These are phyloP conservation scores for Agrochola lota DNA, from an alignment of 2,888 invertebrate species.

Conservation along the genomic window DNA sequence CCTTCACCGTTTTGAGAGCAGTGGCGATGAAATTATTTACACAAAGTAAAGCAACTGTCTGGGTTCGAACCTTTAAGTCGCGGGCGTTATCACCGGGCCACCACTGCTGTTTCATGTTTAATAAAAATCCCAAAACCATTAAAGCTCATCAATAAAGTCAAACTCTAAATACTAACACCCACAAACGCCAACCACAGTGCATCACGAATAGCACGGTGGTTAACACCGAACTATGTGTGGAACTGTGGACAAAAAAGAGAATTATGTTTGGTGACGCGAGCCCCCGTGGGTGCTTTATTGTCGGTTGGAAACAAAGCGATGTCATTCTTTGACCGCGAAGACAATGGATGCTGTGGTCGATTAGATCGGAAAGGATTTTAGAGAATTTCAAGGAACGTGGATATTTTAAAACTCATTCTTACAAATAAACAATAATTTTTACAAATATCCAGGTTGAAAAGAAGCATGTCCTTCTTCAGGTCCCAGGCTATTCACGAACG, in stretches of 20 bases:
- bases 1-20: too few species aligned
- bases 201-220: slow-evolving; percentile 38
- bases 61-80: too few species aligned
- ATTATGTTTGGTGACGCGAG: slow-evolving; percentile 82
- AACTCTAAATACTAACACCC: background rate
- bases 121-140: background rate
- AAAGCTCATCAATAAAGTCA: slow-evolving; percentile 5
- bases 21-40: too few species aligned
- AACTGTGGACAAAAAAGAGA: slow-evolving; percentile 70
- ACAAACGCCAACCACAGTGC: slow-evolving; percentile 30
- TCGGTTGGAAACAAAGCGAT: slow-evolving; percentile 77
- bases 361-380: slow-evolving; percentile 36
- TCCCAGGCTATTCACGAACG: background rate
- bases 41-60: too few species aligned
- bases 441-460: background rate
- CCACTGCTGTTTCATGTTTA: too few species aligned
- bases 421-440: too few species aligned
- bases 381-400: slow-evolving; percentile 8
- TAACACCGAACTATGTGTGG: slow-evolving; percentile 14
- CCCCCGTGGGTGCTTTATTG: slow-evolving; percentile 71
- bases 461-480: background rate
- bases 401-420: too few species aligned
- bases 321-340: slow-evolving; percentile 44
- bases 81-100: too few species aligned
- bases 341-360: slow-evolving; percentile 24